Base-by-base conservation (phyloP, 1,140 invertebrate genomes). In the Ectropis grisescens region DNA sequence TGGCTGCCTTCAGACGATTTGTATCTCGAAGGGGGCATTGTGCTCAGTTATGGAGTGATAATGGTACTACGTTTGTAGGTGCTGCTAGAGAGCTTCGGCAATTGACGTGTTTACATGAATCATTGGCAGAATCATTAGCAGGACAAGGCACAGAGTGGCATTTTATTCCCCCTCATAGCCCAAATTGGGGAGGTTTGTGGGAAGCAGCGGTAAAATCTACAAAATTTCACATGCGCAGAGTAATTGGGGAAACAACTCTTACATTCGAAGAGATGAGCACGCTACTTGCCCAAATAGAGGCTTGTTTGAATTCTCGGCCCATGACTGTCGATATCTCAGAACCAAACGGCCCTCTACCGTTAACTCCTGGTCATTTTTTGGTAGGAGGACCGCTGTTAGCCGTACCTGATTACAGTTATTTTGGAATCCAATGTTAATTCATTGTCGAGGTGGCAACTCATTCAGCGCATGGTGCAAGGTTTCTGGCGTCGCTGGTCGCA, bases 161-260 rank as follows among this genome's bases (percentile, higher is more conserved):
- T 37, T 82, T 82, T 36, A 75, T 57, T 25, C 66, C 74, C 12
- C 61, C 70, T 2, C 6, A 11, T 11, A 52, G 53, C 16, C 62
- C 72, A 0, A 58, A 80, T 40, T 54, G 60, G 11, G 75, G 78
- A 16, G 76, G 79, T n/a, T 15, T 57, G 11, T 57, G 39, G 39
- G 49, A 53, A 23, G 33, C 45, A 6, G 49, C 29, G 1, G 46
- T 57, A 0, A 39, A 35, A 9, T 41, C 38, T n/a, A 28, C 32
- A 0, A 52, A 57, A 19, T 14, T 28, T 9, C 68, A 30, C 71
- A 60, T 82, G 51, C 83, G 43, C 47, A 32, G 49, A 27, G 14
- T 58, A 61, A n/a, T 52, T 8, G 45, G 45, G 19, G 30, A 55
- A 9, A 26, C 30, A 13, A 41, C 26, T 10, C 33, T 57, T 8